These are phyloP conservation scores for Fistularia commersonii DNA, from an alignment of 2,797 vertebrate genomes.

Conservation along the genomic window DNA sequence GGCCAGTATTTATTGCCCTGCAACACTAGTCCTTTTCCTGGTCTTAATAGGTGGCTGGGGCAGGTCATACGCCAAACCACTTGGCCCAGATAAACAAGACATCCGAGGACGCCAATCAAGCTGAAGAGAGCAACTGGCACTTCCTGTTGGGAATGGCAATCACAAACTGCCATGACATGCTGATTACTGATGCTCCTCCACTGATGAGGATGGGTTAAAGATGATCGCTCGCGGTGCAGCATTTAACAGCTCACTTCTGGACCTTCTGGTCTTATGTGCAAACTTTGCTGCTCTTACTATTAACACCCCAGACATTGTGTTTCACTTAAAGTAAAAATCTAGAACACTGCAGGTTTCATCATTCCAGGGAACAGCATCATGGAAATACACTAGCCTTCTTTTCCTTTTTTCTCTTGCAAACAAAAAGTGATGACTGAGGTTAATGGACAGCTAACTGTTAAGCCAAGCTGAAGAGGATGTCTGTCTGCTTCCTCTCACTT, in stretches of 20 bases:
- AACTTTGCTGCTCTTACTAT: neutral
- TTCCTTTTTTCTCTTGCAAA: slow-evolving; percentile 19
- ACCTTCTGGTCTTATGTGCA: slow-evolving; percentile 7
- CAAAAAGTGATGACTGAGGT: slow-evolving; percentile 21
- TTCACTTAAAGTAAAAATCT: slow-evolving; percentile 21
- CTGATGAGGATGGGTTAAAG: slow-evolving; percentile 50
- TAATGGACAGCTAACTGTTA: slow-evolving; percentile 50
- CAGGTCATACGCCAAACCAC: slow-evolving; percentile 48
- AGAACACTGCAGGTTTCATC: slow-evolving; percentile 5
- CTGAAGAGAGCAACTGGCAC: slow-evolving; percentile 36
- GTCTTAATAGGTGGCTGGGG: slow-evolving; percentile 49
- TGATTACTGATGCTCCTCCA: slow-evolving; percentile 53
- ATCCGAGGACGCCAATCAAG: slow-evolving; percentile 60
- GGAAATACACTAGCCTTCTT: slow-evolving; percentile 1
- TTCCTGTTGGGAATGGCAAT: slow-evolving; percentile 51
- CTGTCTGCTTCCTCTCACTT: slow-evolving; percentile 29
- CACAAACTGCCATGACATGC: slow-evolving; percentile 44
- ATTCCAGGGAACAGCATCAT: slow-evolving; percentile 1
- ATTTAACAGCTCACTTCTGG: slow-evolving; percentile 20
- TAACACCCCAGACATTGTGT: slow-evolving; percentile 14
- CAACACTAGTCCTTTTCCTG: slow-evolving; percentile 35
- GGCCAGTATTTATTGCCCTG: slow-evolving; percentile 1
- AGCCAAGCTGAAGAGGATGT: slow-evolving; percentile 44
- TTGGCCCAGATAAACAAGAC: slow-evolving; percentile 58
- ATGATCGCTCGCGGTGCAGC: slow-evolving; percentile 27